Base-by-base conservation (phyloP, 2,797 vertebrate species). In the Trachops cirrhosus region DNA sequence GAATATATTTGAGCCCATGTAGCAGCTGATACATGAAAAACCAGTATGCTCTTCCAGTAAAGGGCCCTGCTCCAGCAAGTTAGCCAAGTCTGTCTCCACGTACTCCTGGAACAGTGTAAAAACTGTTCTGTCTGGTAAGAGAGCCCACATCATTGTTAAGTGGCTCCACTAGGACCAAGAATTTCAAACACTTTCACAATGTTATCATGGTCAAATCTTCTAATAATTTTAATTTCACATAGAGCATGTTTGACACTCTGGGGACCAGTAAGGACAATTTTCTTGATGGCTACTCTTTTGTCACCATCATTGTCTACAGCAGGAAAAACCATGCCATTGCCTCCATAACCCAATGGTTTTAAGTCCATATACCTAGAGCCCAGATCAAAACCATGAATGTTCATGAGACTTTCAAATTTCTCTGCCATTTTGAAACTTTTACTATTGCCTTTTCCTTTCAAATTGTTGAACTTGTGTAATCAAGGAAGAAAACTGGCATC, bases 21-120 rank as follows among this genome's bases (percentile, higher is more conserved):
- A 99, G 99, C 98, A 99, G 99, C 99, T 99, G 99, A 98, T 99
- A 99, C 99, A 99, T 99, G 98, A 99, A 99, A 96, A 99, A 99
- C 74, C 99, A 92, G 99, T 99, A 18, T 99, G 99, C 98, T 99
- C 99, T 98, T 99, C 99, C 34, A 99, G 99, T 96, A 99, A 98
- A 90, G 99, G 99, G 96, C 99, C 99, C 98, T 99, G 99, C 98
- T 99, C 99, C 98, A 99, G 98, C 97, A 99, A 98, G 97, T 99
- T 99, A 96, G 99, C 99, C 97, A 99, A 98, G 98, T 99, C 99
- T 3, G 99, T 99, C 98, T 99, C 99, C 99, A 99, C 99, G 98
- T 99, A 99, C 98, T 99, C 99, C 98, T 99, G 99, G 99, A 96
- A 99, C 99, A 96, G 99, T 99, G 98, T 99, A 99, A 98, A 99